Base-by-base conservation (phyloP, 2,797 vertebrate species). In the Chromis chromis region DNA sequence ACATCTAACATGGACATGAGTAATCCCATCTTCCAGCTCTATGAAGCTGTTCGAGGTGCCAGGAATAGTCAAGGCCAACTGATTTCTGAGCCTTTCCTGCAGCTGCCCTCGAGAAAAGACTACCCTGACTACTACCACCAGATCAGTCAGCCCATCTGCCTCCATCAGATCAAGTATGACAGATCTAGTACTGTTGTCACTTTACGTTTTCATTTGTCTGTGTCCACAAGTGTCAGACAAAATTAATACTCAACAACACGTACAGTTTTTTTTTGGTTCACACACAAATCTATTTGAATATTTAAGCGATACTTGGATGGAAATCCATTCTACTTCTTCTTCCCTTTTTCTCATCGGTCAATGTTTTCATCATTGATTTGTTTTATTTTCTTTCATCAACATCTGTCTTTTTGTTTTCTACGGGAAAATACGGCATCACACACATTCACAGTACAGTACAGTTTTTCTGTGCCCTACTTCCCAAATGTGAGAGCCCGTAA, bases 91-190 rank as follows among this genome's bases (percentile, higher is more conserved):
- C 97, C 98, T 10, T 99, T 99, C 91, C 95, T 98, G 82, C 97
- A 99, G 91, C 94, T 99, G 70, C 98, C 98, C 66, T 97, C 96
- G 81, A 97, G 96, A 90, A 99, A 99, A 85, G 98, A 99, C 81
- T 98, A 98, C 75, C 97, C 98, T 0, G 96, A 99, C 94, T 99
- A 99, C 94, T 99, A 96, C 91, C 97, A 97, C 76, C 98, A 98
- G 90, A 99, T 98, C 91, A 97, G 91, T 90, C 94, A 96, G 68
- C 98, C 98, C 39, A 94, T 97, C 90, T 98, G 97, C 44, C 92
- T 99, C 61, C 96, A 96, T 76, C 96, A 97, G 84, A 99, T 99
- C 90, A 97, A 97, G 98, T 99, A 96, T 88, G 91, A 73, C 65
- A 33, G 17, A 40, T 53, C 50, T 55, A 48, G 11, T 28, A 10